Base-by-base conservation (phyloP, 2,113 vertebrate species). In the Takifugu flavidus region DNA sequence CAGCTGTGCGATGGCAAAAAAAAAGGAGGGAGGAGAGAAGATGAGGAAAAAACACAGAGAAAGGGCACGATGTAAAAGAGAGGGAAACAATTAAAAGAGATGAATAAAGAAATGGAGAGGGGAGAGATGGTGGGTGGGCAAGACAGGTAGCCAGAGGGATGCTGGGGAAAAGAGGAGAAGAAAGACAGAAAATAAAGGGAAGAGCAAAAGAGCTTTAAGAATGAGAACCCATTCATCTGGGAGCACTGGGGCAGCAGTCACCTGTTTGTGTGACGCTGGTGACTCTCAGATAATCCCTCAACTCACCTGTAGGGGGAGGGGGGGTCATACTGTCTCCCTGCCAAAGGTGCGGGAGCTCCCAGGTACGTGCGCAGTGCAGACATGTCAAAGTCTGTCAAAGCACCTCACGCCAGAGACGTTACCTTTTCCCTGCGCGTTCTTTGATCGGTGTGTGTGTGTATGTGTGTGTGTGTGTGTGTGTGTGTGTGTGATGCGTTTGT, bases 1-100 rank as follows among this genome's bases (percentile, higher is more conserved):
- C 90, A 91, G 90, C 89, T 91, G 89, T 85, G 88, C 70, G 66
- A 80, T 60, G 44, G 44, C 20, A 31, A 63, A 45, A 65, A 61
- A 49, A 63, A 72, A 68, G 82, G 75, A 66, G 76, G 60, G 75
- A 46, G 59, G 55, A 62, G 55, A 60, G 70, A 20, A 20, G 20
- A 20, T 20, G 65, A 54, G 70, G 62, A 59, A 59, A 73, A 54
- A 59, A 59, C 57, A 67, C 67, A 66, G 78, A 85, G 78, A 70
- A 70, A 70, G 75, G 77, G 76, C 66, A 73, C 78, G 76, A 84
- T 75, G 27, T 61, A 68, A 70, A 65, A 59, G 70, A 54, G 67
- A 67, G 47, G 39, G 79, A 63, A 84, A 57, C 65, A 20, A 20
- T 20, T 20, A 20, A 20, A 20, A 20, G 20, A 20, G 20, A 20